Evolutionary conservation across 2,113 vertebrate genomes (phyloP), one percentile per base, ranked within the genome.

Genomic region (Alouatta palliata): DNA sequence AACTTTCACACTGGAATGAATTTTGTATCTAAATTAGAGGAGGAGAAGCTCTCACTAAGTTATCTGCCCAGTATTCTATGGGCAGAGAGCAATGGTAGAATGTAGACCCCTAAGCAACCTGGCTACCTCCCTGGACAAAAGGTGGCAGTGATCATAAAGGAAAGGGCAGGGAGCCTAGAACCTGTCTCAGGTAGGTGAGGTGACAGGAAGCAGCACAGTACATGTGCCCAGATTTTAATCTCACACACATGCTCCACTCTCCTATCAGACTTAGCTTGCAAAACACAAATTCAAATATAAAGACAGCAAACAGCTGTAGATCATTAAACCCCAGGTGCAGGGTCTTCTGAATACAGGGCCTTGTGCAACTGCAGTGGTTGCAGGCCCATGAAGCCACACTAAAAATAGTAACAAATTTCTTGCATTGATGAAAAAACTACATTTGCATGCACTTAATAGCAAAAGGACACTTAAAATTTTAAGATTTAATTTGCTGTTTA

Each of bases 401-500:
- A 71, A 93, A 91, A 64, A 77, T 45, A 86, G 13, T 52, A 70
- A 82, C 58, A 70, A 27, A 45, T 35, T 17, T 68, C 21, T 56
- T 81, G 54, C 81, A 6, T 43, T 90, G 40, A 68, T 66, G 11
- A 47, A 85, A 91, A 86, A 32, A 17, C 73, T 68, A 47, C 9
- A 76, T 79, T 49, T 90, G n/a, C 73, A 80, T 77, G 49, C 14
- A 6, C 17, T 87, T 32, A 56, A 91, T 4, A 66, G n/a, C 79
- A 20, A 70, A 79, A 84, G 64, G 30, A 30, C 70, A 88, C 14
- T 43, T 71, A 88, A 81, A 25, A 43, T 9, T 30, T 94, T 40
- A 96, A 94, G 32, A 75, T 58, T 81, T 81, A 81, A 70, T 73
- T 91, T 84, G 21, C 30, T 64, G 1, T 58, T 89, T 90, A 32